Conservation (phyloP, 2,113 vertebrate species). For the Sarotherodon lohbergeri region DNA sequence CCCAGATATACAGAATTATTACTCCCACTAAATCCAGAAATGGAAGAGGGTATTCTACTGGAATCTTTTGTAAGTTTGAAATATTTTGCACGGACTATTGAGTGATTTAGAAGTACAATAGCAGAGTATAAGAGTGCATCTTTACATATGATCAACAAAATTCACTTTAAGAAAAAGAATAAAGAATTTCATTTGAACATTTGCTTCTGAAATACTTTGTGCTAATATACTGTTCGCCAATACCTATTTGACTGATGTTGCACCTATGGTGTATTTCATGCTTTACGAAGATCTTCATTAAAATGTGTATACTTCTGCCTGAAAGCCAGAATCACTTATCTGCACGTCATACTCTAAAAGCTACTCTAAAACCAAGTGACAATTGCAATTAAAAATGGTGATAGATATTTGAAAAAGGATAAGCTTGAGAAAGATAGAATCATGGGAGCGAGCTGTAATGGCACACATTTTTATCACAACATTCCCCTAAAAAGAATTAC, state of each 20-base stretch:
- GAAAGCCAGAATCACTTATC: background rate
- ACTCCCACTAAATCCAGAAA: background rate
- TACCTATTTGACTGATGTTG: background rate
- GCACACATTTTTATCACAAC: background rate
- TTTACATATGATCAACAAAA: background rate
- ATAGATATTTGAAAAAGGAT: background rate
- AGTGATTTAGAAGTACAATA: background rate
- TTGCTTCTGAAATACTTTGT: background rate
- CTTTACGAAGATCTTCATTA: background rate
- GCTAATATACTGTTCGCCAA: background rate
- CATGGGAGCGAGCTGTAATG: background rate
- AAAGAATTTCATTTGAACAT: background rate
- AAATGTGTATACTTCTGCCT: background rate
- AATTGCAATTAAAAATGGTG: background rate
- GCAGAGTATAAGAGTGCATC: background rate
- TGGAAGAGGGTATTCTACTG: background rate
- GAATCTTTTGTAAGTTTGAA: background rate
- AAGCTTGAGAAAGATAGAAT: background rate
- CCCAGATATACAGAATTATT: slow-evolving; percentile 2
- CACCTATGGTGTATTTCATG: background rate
- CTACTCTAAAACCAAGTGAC: background rate
- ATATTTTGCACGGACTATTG: background rate
- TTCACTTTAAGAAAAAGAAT: background rate
- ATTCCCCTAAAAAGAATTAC: background rate
- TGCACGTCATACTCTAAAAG: background rate